Evolutionary conservation across 2,113 vertebrate genomes (phyloP).

Genomic region (Mionectes macconnelli): DNA sequence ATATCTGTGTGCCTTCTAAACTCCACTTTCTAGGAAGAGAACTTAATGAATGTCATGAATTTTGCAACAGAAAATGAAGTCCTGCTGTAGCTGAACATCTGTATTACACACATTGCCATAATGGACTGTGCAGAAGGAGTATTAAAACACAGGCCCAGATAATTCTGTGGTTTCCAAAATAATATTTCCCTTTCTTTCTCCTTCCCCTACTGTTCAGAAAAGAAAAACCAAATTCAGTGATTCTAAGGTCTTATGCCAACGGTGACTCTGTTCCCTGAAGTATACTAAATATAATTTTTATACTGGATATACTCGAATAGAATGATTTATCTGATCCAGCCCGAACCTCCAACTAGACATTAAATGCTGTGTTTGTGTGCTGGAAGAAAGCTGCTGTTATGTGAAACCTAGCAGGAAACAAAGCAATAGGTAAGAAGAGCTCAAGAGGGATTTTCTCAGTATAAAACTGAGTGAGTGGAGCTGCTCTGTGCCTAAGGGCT

Average conservation of each 20-base stretch:
- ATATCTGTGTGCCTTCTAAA: background rate
- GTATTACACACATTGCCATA: background rate
- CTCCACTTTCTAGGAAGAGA: background rate
- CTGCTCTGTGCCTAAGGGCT: background rate
- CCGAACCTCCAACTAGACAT: background rate
- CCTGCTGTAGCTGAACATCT: background rate
- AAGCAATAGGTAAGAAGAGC: background rate
- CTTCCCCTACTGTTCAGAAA: background rate
- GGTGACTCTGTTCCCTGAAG: background rate
- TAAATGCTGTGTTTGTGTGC: background rate
- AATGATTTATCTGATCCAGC: background rate
- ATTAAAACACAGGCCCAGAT: background rate
- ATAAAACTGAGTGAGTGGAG: background rate
- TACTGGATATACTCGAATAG: background rate
- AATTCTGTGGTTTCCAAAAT: background rate
- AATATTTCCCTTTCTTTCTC: background rate
- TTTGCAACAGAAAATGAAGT: background rate
- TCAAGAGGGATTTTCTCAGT: background rate
- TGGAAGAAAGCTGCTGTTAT: background rate
- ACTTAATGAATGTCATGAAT: background rate
- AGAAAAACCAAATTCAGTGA: background rate
- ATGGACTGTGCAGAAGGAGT: background rate
- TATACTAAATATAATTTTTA: background rate
- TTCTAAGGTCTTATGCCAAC: background rate
- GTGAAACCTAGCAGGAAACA: background rate